A percentile compares a stretch with the other conserved stretches of the same genome.
Evolutionary conservation across 1,140 invertebrate species (phyloP).

Genomic region (Philopotamus ludificatus): DNA sequence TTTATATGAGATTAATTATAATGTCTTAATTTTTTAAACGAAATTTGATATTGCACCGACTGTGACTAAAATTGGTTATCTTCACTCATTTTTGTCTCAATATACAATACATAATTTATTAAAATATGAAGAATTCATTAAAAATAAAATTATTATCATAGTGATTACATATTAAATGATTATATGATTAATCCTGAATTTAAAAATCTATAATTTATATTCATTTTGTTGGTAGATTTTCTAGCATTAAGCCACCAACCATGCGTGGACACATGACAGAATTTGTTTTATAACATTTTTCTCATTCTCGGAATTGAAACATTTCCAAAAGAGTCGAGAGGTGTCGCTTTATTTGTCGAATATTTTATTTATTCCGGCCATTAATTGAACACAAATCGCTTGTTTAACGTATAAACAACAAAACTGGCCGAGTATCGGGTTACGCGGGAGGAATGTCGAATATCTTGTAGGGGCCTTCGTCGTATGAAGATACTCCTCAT

Average conservation of each 20-base stretch:
- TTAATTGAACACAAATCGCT: conserved; percentile 31
- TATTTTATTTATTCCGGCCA: conserved; percentile 18
- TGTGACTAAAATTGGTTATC: background rate
- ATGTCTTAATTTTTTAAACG: conserved; percentile 34
- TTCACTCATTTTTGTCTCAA: background rate
- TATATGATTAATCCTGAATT: too few species aligned
- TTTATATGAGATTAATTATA: conserved; percentile 22
- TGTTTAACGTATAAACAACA: conserved; percentile 29
- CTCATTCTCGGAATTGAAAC: conserved; percentile 1
- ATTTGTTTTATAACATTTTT: background rate
- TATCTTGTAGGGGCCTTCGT: conserved; percentile 26
- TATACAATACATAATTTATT: too few species aligned
- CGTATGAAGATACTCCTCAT: too few species aligned
- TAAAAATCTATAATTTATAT: too few species aligned
- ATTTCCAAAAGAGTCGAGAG: conserved; percentile 1
- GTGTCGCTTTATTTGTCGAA: conserved; percentile 21
- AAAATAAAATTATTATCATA: too few species aligned
- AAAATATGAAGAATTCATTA: too few species aligned
- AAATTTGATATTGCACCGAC: conserved; percentile 19
- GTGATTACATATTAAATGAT: too few species aligned
- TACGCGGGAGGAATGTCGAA: conserved; percentile 26
- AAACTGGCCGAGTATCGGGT: conserved; percentile 17
- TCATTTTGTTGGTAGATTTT: too few species aligned
- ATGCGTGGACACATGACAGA: background rate
- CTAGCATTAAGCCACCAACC: background rate